These are phyloP conservation scores for Leptosomus discolor DNA, from an alignment of 2,113 vertebrate species.

Conservation along the genomic window DNA sequence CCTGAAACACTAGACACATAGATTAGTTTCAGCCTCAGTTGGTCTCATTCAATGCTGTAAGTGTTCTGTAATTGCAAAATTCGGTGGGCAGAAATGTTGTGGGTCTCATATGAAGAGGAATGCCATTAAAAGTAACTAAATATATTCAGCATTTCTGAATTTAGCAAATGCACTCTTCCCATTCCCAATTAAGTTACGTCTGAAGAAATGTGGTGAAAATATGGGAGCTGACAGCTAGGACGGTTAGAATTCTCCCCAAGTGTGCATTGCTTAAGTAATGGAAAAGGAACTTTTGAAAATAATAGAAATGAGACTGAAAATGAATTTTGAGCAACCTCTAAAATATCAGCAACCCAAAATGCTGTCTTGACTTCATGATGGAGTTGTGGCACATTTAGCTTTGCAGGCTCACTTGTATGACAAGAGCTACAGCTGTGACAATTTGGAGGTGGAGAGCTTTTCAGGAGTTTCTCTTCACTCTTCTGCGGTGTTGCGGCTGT, in stretches of 20 bases:
- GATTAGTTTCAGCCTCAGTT: neutral
- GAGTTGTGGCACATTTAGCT: neutral
- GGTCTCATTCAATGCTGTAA: neutral
- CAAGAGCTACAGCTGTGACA: neutral
- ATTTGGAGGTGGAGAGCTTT: neutral
- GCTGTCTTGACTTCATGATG: neutral
- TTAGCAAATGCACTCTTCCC: neutral
- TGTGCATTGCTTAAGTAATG: neutral
- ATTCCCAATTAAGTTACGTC: neutral
- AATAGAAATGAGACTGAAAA: constrained; percentile 20
- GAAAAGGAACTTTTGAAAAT: constrained; percentile 27
- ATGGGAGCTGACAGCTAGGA: neutral
- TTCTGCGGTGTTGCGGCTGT: neutral
- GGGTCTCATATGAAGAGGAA: neutral
- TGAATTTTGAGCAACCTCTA: neutral
- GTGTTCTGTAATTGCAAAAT: neutral
- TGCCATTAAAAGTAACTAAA: neutral
- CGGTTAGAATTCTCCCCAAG: neutral
- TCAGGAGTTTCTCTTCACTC: neutral
- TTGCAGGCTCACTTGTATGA: neutral
- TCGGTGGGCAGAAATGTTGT: neutral
- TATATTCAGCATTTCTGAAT: neutral
- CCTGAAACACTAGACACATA: neutral
- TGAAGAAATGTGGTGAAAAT: constrained; percentile 3
- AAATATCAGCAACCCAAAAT: neutral